Evolutionary conservation across 2,888 invertebrate species (phyloP).

Genomic region (Clostera curtula): DNA sequence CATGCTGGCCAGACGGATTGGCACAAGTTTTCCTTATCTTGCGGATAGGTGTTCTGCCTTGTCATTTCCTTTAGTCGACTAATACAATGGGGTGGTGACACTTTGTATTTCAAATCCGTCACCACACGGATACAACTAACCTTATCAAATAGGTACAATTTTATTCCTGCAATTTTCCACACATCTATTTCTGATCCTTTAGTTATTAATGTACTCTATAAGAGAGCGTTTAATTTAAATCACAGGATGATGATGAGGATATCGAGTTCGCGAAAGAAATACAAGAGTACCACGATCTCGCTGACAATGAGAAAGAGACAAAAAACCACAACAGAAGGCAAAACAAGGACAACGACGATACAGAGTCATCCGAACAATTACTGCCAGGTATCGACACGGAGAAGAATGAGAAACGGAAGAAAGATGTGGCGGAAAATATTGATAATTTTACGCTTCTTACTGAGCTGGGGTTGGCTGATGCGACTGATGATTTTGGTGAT

Average conservation of each 20-base stretch:
- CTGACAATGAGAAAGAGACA: constrained; percentile 52
- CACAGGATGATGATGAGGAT: constrained; percentile 74
- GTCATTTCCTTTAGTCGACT: too few species aligned
- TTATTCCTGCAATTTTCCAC: too few species aligned
- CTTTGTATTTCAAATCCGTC: too few species aligned
- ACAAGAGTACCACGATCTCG: constrained; percentile 61
- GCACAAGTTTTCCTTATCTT: too few species aligned
- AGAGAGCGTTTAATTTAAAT: too few species aligned
- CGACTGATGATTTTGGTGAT: constrained; percentile 56
- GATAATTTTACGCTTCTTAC: constrained; percentile 65
- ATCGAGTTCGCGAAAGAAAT: constrained; percentile 67
- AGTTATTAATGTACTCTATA: too few species aligned
- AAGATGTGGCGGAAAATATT: constrained; percentile 36
- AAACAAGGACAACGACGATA: constrained; percentile 47
- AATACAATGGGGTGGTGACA: too few species aligned
- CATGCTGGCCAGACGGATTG: too few species aligned
- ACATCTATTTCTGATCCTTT: too few species aligned
- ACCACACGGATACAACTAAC: too few species aligned
- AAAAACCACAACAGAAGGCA: constrained; percentile 52
- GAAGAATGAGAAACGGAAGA: constrained; percentile 15
- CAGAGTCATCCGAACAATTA: constrained; percentile 49
- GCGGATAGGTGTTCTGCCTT: too few species aligned
- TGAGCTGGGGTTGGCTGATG: constrained; percentile 74
- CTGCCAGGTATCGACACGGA: constrained; percentile 46
- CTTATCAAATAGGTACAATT: too few species aligned